phyloP scores from a whole-genome alignment of 2,888 invertebrate species.

The Macrophya alboannulata region DNA sequence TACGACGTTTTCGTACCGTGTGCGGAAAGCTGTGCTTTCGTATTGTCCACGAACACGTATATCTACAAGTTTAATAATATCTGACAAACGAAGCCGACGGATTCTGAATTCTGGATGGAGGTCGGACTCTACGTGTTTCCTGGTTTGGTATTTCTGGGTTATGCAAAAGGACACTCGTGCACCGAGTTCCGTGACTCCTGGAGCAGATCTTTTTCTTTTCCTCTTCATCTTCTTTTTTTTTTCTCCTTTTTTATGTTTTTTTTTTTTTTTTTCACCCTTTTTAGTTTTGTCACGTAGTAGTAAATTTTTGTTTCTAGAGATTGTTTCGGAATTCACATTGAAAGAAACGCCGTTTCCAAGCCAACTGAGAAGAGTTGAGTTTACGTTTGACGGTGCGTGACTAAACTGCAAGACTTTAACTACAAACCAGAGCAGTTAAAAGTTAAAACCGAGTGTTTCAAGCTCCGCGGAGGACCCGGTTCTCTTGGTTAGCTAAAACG shows the following conservation, averaged over 20 bases:
- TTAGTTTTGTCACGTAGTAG: constrained; percentile 11
- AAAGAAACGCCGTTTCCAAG: constrained; percentile 6
- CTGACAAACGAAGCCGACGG: constrained; percentile 36
- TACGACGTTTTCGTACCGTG: constrained; percentile 15
- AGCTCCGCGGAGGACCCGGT: constrained; percentile 32
- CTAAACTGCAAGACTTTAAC: constrained; percentile 54
- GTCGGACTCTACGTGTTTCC: constrained; percentile 1
- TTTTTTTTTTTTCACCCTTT: neutral
- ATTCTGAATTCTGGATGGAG: constrained; percentile 21
- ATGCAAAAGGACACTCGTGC: constrained; percentile 11
- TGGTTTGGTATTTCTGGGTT: neutral
- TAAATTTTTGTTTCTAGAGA: constrained; percentile 2
- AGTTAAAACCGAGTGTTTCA: constrained; percentile 43
- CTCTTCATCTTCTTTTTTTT: neutral
- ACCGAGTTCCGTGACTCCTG: constrained; percentile 1
- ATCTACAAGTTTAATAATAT: constrained; percentile 47
- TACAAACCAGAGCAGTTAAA: constrained; percentile 41
- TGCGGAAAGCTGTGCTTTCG: constrained; percentile 34
- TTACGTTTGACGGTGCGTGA: constrained; percentile 45
- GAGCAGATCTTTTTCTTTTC: neutral
- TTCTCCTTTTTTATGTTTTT: neutral
- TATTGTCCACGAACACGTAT: constrained; percentile 42
- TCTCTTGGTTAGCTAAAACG: constrained; percentile 36
- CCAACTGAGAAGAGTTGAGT: neutral
- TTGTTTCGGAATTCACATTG: constrained; percentile 11